Percentiles rank a stretch among this genome's conserved stretches.
phyloP scores from a whole-genome alignment of 2,797 vertebrate species.

The Gallinago nigripennis region DNA sequence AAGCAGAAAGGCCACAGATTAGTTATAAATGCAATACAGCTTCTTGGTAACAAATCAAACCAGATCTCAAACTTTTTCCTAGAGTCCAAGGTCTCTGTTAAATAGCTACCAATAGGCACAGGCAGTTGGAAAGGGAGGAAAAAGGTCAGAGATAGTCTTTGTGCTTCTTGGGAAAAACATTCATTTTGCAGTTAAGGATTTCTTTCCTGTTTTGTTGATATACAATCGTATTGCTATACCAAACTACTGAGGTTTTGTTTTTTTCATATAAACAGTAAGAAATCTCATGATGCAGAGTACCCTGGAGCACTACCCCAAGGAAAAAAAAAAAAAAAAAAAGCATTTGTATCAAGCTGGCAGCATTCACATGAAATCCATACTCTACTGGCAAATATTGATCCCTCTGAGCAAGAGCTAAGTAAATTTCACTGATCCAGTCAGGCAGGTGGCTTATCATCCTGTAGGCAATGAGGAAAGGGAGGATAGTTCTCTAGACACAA shows the following conservation, averaged over 20 bases:
- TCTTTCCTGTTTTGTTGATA: background rate
- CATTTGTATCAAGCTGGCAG: slow-evolving; percentile 9
- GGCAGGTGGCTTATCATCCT: slow-evolving; percentile 1
- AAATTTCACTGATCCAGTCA: slow-evolving; percentile 10
- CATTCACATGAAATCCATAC: slow-evolving; percentile 11
- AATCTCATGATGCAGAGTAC: background rate
- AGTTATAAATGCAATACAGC: background rate
- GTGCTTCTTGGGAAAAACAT: background rate
- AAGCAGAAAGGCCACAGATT: background rate
- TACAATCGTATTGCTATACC: background rate
- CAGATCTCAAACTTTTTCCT: background rate
- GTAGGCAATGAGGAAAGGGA: background rate
- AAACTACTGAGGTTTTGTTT: background rate
- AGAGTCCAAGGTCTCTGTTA: background rate
- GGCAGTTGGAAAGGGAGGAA: background rate
- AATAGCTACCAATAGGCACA: background rate
- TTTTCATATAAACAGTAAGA: background rate
- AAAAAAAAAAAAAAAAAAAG: background rate
- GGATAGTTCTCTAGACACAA: background rate
- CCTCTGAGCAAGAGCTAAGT: slow-evolving; percentile 1
- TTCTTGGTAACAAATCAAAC: background rate
- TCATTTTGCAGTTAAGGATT: background rate
- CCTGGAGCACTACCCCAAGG: slow-evolving; percentile 15
- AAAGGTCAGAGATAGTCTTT: background rate
- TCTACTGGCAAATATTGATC: slow-evolving; percentile 23